Evolutionary conservation across 2,888 invertebrate species (phyloP), one percentile per base, ranked within the genome.

Genomic region (Drosophila austrosaltans): DNA sequence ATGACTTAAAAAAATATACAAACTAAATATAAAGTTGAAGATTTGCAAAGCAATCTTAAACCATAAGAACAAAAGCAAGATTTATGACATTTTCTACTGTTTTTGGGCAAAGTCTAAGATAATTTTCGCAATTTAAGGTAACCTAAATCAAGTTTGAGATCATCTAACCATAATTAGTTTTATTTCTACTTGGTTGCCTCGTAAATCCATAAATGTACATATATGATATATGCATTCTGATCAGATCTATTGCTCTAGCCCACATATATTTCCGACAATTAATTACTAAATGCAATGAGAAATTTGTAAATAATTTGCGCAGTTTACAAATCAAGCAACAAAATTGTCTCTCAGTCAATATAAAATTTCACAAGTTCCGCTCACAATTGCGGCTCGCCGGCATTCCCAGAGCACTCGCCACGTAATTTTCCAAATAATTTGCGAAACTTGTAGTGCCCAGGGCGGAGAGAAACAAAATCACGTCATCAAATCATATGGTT

Each of bases 361-460:
- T n/a, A 54, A 59, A 63, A 82, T 83, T 83, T 83, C 85, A 75
- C 62, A 85, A 83, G 77, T 72, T 82, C 72, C 79, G 77, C 67
- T 70, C 63, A 42, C 64, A 75, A 70, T 85, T 87, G 64, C 81
- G 67, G 8, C 36, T 69, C 63, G 61, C 71, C 53, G 63, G 48
- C 48, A 30, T 42, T 68, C 56, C 40, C 32, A 44, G 56, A 36
- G 66, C 39, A 63, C 63, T 66, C 48, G 69, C 66, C 69, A 70
- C 77, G 81, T 76, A 76, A 85, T 81, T 79, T 72, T 69, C 74
- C 62, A 77, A 81, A 76, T 72, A 66, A 74, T 84, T 88, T 86
- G 76, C 77, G 85, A 84, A 88, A 85, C 75, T 28, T 62, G 32
- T 39, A 66, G 56, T 36, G 58, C 48, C 56, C 58, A 25, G n/a